A percentile compares a stretch with the other conserved stretches of the same genome.
These are phyloP conservation scores for Dichetophora obliterata DNA, from an alignment of 2,888 invertebrate genomes.

Conservation along the genomic window DNA sequence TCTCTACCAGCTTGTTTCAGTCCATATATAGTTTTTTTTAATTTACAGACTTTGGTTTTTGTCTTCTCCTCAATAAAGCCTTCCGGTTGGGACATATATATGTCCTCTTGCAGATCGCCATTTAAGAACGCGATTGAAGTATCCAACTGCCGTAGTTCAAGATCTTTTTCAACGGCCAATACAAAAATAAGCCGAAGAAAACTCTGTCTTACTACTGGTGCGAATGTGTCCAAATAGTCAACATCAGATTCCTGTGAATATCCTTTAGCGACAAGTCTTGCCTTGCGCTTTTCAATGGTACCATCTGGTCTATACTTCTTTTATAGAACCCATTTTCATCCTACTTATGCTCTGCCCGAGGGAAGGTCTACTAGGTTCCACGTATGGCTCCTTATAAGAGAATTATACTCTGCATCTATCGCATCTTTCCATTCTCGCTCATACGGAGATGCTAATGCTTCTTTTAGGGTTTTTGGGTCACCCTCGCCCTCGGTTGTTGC, in stretches of 20 bases:
- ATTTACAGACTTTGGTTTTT: constrained; percentile 22
- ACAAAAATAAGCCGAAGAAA: constrained; percentile 30
- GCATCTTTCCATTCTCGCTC: background rate
- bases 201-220: constrained; percentile 2
- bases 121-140: constrained; percentile 40
- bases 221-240: background rate
- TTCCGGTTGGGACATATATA: constrained; percentile 26
- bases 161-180: constrained; percentile 28
- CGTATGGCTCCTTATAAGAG: background rate
- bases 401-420: background rate
- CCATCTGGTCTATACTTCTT: background rate
- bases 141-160: constrained; percentile 40
- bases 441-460: background rate
- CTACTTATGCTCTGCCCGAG: background rate
- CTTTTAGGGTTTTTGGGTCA: background rate
- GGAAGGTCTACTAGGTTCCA: constrained; percentile 2
- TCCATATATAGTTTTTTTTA: constrained; percentile 36
- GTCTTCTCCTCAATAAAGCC: background rate
- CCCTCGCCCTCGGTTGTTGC: background rate
- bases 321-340: constrained; percentile 6
- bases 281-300: background rate
- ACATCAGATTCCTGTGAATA: background rate
- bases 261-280: background rate
- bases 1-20: constrained; percentile 30
- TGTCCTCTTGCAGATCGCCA: constrained; percentile 33